Conservation (phyloP, 2,888 invertebrate genomes). For the Ganaspis brasiliensis region DNA sequence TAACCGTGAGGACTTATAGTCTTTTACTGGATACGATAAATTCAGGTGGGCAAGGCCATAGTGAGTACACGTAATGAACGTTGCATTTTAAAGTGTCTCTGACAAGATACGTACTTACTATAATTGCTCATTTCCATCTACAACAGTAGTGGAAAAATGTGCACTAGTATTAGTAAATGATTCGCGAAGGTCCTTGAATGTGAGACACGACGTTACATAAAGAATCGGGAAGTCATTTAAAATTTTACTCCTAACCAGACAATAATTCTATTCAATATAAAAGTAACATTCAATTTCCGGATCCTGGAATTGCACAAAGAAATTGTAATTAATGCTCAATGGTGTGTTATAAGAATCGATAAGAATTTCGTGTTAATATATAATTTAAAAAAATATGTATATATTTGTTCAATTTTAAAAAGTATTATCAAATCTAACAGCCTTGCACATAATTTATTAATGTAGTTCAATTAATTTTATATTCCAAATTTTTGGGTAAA, state of each 20-base stretch:
- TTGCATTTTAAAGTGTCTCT: conserved; percentile 52
- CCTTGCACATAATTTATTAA: no score
- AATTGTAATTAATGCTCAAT: no score
- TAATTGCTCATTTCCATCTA: conserved; percentile 2
- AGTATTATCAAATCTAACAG: no score
- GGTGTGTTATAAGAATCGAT: no score
- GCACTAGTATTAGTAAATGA: conserved; percentile 43
- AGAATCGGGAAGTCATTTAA: conserved; percentile 62
- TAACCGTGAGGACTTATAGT: conserved; percentile 54
- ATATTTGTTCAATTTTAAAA: no score
- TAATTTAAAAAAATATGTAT: no score
- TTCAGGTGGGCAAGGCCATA: conserved; percentile 72
- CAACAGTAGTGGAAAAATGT: conserved; percentile 32
- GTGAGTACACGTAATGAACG: conserved; percentile 60
- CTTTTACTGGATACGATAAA: conserved; percentile 70
- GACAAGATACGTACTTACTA: conserved; percentile 5
- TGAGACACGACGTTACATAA: conserved; percentile 63
- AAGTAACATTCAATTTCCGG: not conserved
- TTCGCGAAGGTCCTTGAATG: conserved; percentile 61
- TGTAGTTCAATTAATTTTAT: no score
- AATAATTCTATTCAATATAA: not conserved
- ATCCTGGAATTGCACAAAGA: not conserved
- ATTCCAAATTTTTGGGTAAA: no score
- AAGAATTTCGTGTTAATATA: no score
- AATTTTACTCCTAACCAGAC: conserved; percentile 28